These are phyloP conservation scores for Brachylomia viminalis DNA, from an alignment of 2,888 invertebrate genomes.

Conservation along the genomic window DNA sequence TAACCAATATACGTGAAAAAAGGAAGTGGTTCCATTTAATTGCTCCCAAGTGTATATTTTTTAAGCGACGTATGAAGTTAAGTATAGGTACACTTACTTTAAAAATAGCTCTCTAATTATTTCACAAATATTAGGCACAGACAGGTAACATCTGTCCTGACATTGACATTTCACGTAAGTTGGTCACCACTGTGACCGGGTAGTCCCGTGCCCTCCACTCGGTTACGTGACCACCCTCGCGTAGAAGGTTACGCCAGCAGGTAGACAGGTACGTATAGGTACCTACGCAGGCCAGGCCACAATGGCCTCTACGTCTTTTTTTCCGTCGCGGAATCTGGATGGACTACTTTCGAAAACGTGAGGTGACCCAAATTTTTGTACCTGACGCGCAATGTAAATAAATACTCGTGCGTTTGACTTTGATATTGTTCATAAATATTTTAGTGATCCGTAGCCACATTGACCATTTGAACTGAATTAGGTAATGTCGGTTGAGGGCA, in stretches of 20 bases:
- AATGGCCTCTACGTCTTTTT: slow-evolving; percentile 80
- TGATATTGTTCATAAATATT: slow-evolving; percentile 52
- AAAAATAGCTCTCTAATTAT: not conserved
- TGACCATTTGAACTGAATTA: too few relatives aligned
- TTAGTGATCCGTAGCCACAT: slow-evolving; percentile 28
- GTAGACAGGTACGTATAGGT: slow-evolving; percentile 24
- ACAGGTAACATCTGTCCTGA: slow-evolving; percentile 42
- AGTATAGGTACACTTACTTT: too few relatives aligned
- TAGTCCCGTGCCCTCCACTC: slow-evolving; percentile 38
- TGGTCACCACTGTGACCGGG: slow-evolving; percentile 40
- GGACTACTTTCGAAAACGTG: slow-evolving; percentile 86
- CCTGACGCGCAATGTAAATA: slow-evolving; percentile 68
- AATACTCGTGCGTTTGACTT: slow-evolving; percentile 62
- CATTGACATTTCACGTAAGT: slow-evolving; percentile 54
- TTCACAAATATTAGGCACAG: not conserved
- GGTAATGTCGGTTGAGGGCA: too few relatives aligned
- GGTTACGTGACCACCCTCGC: slow-evolving; percentile 62
- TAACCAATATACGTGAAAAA: too few relatives aligned
- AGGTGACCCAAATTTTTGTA: slow-evolving; percentile 79
- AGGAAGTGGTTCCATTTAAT: too few relatives aligned
- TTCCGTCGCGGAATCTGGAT: slow-evolving; percentile 82
- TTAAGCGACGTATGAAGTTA: too few relatives aligned
- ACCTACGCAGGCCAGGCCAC: slow-evolving; percentile 58
- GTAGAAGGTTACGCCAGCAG: slow-evolving; percentile 56
- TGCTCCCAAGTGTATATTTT: too few relatives aligned